Conservation (phyloP, 2,888 invertebrate species). For the Drosophila mulleri region DNA sequence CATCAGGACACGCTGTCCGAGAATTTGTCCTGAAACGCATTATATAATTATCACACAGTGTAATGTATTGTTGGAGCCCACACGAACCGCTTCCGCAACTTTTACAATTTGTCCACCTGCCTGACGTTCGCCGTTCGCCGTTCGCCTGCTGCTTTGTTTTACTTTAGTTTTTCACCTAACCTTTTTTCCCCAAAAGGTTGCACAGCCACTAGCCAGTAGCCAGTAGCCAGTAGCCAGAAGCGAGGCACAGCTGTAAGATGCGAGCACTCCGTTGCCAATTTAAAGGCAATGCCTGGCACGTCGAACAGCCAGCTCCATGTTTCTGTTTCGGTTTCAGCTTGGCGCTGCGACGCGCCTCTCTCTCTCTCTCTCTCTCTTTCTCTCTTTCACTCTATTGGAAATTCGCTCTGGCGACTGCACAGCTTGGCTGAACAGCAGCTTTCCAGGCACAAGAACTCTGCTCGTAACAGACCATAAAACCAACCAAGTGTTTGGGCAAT, state of each 20-base stretch:
- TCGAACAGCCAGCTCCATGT: slow-evolving; percentile 32
- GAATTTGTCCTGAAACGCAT: slow-evolving; percentile 39
- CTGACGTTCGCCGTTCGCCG: not conserved
- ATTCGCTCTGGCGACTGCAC: slow-evolving; percentile 57
- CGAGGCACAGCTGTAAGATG: slow-evolving; percentile 44
- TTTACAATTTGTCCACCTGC: slow-evolving; percentile 33
- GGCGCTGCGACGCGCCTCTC: slow-evolving; percentile 37
- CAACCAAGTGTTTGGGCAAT: slow-evolving; percentile 19
- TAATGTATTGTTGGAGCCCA: slow-evolving; percentile 26
- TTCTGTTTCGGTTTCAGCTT: slow-evolving; percentile 49
- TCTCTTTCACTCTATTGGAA: slow-evolving; percentile 46
- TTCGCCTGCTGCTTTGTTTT: slow-evolving; percentile 10
- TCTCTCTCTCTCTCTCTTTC: too few species aligned
- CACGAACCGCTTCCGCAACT: slow-evolving; percentile 27
- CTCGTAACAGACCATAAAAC: slow-evolving; percentile 23
- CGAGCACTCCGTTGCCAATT: slow-evolving; percentile 48
- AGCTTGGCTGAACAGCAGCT: slow-evolving; percentile 51
- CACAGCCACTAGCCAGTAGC: slow-evolving; percentile 29
- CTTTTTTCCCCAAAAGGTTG: slow-evolving; percentile 19
- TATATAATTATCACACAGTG: slow-evolving; percentile 63
- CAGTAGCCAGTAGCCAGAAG: slow-evolving; percentile 20
- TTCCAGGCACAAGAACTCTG: slow-evolving; percentile 45
- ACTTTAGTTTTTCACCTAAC: slow-evolving; percentile 6
- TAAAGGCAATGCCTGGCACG: slow-evolving; percentile 44
- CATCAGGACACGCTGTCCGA: slow-evolving; percentile 25